Evolutionary conservation across 2,888 invertebrate species (phyloP).

Genomic region (Leptothorax acervorum): DNA sequence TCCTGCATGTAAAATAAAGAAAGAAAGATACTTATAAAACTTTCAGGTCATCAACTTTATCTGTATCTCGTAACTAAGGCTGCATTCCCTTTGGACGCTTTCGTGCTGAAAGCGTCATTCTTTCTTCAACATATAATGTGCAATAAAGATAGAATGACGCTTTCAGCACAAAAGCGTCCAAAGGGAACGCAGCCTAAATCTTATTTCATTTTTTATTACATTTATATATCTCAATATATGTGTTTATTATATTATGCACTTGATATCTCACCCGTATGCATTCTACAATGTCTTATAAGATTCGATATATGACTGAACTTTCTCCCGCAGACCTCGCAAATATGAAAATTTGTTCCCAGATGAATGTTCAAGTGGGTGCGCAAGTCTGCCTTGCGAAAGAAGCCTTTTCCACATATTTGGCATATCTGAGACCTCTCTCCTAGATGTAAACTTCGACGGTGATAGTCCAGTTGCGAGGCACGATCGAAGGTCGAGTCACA

Average conservation of each 20-base stretch:
- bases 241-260: neutral
- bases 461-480: slow-evolving; percentile 82
- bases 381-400: slow-evolving; percentile 83
- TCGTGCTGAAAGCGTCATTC: too few species aligned
- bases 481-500: slow-evolving; percentile 82
- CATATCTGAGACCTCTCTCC: slow-evolving; percentile 83
- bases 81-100: too few species aligned
- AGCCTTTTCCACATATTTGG: slow-evolving; percentile 82
- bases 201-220: slow-evolving; percentile 5
- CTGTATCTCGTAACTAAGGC: neutral
- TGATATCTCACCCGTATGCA: slow-evolving; percentile 81
- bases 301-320: slow-evolving; percentile 85
- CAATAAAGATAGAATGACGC: too few species aligned
- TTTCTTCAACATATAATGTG: too few species aligned
- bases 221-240: neutral
- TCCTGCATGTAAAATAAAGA: slow-evolving; percentile 70
- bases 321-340: slow-evolving; percentile 84
- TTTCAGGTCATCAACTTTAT: slow-evolving; percentile 10
- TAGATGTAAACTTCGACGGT: slow-evolving; percentile 81
- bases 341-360: slow-evolving; percentile 83
- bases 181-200: neutral
- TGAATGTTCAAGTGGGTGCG: slow-evolving; percentile 85
- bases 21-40: slow-evolving; percentile 19
- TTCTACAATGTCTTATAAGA: slow-evolving; percentile 83
- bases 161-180: too few species aligned